phyloP scores from a whole-genome alignment of 2,888 invertebrate genomes.

The Melangyna quadrimaculata region DNA sequence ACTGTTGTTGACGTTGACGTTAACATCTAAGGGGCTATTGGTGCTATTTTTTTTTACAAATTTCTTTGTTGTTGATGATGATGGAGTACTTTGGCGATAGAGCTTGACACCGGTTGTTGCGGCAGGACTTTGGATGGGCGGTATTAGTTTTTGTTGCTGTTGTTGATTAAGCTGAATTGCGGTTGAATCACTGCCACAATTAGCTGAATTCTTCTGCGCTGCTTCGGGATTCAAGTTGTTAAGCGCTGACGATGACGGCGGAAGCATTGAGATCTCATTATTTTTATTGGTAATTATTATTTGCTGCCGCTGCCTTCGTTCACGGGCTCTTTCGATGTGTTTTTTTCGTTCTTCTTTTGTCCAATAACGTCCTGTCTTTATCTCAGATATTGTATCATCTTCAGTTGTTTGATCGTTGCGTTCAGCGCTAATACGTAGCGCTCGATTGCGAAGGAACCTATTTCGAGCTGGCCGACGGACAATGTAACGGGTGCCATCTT shows the following conservation, averaged over 20 bases:
- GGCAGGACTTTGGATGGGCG: constrained; percentile 81
- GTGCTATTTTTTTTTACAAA: constrained; percentile 73
- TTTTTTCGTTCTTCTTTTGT: constrained; percentile 88
- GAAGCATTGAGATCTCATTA: constrained; percentile 30
- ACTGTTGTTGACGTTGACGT: constrained; percentile 47
- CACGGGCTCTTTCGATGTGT: constrained; percentile 87
- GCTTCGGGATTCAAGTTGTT: not conserved
- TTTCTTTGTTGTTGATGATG: constrained; percentile 35
- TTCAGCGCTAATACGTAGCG: constrained; percentile 85
- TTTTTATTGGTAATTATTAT: constrained; percentile 59
- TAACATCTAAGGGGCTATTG: constrained; percentile 68
- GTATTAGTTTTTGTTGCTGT: constrained; percentile 6
- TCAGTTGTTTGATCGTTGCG: constrained; percentile 86
- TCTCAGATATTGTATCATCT: constrained; percentile 89
- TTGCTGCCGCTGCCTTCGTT: constrained; percentile 83
- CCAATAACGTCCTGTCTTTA: constrained; percentile 90
- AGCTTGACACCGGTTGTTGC: constrained; percentile 74
- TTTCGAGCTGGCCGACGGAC: constrained; percentile 87
- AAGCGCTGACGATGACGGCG: not conserved
- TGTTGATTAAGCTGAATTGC: constrained; percentile 3
- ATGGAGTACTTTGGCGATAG: constrained; percentile 35
- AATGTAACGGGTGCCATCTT: constrained; percentile 89
- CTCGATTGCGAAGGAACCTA: constrained; percentile 85
- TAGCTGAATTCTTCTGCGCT: not conserved
- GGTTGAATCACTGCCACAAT: not conserved